Evolutionary conservation across 2,888 invertebrate species (phyloP).

Genomic region (Smittia sp.): DNA sequence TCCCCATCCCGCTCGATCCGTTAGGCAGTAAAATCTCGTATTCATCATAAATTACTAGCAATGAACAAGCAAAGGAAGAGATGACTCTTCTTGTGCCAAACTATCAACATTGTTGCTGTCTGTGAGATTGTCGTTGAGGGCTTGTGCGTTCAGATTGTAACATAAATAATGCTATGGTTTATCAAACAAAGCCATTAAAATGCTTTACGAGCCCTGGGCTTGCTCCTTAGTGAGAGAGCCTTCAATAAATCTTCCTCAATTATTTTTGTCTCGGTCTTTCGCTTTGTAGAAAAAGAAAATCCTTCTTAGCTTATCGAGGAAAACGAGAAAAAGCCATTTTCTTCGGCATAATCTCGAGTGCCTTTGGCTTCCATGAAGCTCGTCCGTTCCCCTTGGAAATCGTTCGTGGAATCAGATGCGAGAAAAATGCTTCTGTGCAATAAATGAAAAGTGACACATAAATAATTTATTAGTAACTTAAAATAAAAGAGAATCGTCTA

Average conservation of each 20-base stretch:
- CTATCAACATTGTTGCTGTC: not conserved
- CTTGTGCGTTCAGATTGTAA: not conserved
- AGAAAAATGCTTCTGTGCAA: constrained; percentile 25
- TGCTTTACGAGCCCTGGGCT: not conserved
- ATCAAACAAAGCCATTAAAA: not conserved
- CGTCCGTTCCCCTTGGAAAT: no score
- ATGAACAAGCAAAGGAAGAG: not conserved
- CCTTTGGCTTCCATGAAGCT: no score
- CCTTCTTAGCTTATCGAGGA: no score
- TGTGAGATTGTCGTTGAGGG: not conserved
- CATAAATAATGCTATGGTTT: not conserved
- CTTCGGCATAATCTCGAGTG: no score
- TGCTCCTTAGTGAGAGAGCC: not conserved
- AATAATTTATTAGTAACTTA: constrained; percentile 34
- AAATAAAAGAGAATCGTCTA: constrained; percentile 11
- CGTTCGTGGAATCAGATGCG: no score
- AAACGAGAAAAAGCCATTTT: no score
- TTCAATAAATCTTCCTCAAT: no score
- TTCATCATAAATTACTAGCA: not conserved
- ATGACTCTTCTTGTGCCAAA: not conserved
- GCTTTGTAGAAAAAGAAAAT: no score
- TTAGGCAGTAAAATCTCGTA: not conserved
- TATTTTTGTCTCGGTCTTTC: no score
- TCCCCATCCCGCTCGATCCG: not conserved
- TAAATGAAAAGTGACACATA: constrained; percentile 24